Conservation (phyloP, 30 jellyfish, hydroid and myxozoan species). For the Chrysaora quinquecirrha region DNA sequence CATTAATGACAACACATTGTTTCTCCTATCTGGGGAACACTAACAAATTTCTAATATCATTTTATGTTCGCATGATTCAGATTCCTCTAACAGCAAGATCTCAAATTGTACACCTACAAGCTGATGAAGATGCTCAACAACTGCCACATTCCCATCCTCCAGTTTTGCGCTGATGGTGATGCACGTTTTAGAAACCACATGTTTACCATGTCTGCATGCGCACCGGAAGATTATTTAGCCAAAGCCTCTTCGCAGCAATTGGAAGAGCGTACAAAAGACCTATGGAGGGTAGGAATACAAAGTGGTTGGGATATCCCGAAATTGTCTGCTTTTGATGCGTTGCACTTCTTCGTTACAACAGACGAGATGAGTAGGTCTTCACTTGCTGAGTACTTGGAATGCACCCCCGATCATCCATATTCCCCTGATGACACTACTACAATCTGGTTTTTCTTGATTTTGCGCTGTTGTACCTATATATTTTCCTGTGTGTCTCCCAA, state of each 20-base stretch:
- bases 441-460: neutral
- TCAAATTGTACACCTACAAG: conserved; percentile 9
- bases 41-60: neutral
- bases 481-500: conserved; percentile 4
- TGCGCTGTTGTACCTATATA: neutral
- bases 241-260: too few species aligned
- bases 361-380: conserved; percentile 11
- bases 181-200: conserved; percentile 27
- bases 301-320: conserved; percentile 15
- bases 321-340: neutral
- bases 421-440: neutral
- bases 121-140: conserved; percentile 13
- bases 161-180: conserved; percentile 30
- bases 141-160: conserved; percentile 11
- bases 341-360: neutral
- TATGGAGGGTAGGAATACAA: neutral
- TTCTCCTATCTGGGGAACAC: neutral
- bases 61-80: neutral
- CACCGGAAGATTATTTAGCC: neutral
- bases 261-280: neutral
- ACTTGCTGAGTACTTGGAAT: neutral
- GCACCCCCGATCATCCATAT: neutral
- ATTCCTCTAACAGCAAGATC: conserved; percentile 17
- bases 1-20: neutral
- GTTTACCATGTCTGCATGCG: conserved; percentile 12